Conservation (phyloP, 1,140 invertebrate species). For the Sitodiplosis mosellana region DNA sequence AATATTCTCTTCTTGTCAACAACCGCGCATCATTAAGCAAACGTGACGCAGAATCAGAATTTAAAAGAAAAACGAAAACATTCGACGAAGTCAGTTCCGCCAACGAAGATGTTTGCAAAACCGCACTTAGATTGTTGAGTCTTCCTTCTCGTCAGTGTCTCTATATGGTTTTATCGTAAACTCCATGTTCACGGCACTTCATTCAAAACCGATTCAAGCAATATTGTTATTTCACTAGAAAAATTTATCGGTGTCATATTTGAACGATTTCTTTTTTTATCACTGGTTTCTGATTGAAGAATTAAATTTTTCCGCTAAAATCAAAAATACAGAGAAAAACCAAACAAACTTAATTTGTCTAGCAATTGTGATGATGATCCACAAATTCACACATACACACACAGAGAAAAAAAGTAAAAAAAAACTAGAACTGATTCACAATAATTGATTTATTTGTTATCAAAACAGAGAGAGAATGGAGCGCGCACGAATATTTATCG, state of each 20-base stretch:
- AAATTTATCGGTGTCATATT: background rate
- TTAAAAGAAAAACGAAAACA: too few relatives aligned
- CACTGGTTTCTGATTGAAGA: background rate
- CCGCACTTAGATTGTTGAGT: too few relatives aligned
- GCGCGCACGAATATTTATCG: background rate
- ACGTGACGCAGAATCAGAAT: too few relatives aligned
- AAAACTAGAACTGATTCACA: background rate
- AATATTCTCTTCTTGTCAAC: too few relatives aligned
- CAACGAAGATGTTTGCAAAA: too few relatives aligned
- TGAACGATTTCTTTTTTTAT: background rate
- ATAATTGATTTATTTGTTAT: background rate
- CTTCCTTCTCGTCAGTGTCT: background rate
- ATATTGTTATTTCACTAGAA: background rate
- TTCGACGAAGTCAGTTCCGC: too few relatives aligned
- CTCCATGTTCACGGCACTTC: slow-evolving; percentile 2
- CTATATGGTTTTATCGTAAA: background rate
- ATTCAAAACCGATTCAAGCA: background rate
- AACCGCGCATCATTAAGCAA: too few relatives aligned
- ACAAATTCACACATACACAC: too few relatives aligned
- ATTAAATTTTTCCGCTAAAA: background rate
- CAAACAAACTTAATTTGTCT: background rate
- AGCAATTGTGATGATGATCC: too few relatives aligned
- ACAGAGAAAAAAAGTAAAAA: too few relatives aligned
- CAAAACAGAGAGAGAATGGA: background rate
- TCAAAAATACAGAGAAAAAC: background rate